Base-by-base conservation (phyloP, 2,113 vertebrate species). In the Cyrtonyx montezumae region DNA sequence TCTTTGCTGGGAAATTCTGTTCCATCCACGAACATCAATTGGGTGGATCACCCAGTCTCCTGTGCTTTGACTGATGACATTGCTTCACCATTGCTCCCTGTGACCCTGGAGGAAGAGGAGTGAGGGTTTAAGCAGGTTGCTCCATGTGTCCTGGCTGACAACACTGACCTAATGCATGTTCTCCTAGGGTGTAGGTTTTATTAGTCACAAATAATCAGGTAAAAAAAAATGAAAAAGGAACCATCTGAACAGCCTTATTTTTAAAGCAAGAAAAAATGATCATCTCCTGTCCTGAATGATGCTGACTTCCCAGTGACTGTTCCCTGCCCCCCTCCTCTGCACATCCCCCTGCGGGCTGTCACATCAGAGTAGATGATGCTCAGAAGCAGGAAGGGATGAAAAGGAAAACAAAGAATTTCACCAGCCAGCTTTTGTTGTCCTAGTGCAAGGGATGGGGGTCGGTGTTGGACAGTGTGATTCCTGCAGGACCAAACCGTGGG, bases 371-470 rank as follows among this genome's bases (percentile, higher is more conserved):
- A 3, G 43, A 56, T 8, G 76, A 75, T 80, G 49, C 34, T 68
- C 43, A 78, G 76, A 67, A 42, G 18, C 42, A 76, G 56, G 36
- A 63, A 37, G 4, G 46, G 42, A 75, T 77, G 26, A 56, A 85
- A 87, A 78, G 21, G 87, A 46, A 87, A 65, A 84, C 34, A 81
- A 91, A 87, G 37, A 68, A 70, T 91, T 80, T 93, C 51, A 58
- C 7, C 0, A 0, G 46, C 22, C 79, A 67, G 28, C 22, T 79
- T 67, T 37, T 0, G 2, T 48, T 28, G 67, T 67, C 48, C 42
- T 77, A 0, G 0, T 0, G 0, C 25, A 8, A 45, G 48, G 36
- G 12, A 26, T 62, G 61, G 13, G 36, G 43, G 30, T 37, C 1
- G 0, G 8, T 11, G 6, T 65, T 65, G 70, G 75, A 40, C 22